Base-by-base conservation (phyloP, 2,888 invertebrate genomes). In the Eurois occulta region DNA sequence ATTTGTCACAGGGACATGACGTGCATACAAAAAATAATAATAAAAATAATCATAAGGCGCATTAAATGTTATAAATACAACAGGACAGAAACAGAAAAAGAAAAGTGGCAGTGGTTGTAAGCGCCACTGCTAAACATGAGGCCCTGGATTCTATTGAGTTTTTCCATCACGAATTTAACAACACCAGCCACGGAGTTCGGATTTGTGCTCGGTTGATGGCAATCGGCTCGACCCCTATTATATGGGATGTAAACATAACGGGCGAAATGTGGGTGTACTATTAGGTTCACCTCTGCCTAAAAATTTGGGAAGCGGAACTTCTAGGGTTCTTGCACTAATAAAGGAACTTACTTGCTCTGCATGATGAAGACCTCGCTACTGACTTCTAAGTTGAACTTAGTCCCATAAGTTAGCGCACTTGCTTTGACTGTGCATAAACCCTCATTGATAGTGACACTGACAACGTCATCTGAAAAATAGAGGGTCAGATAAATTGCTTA, bases 401-500 rank as follows among this genome's bases (percentile, higher is more conserved):
- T 32, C 11, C 8, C 16, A 13, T 0, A 2, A 2, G 5, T 10
- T 32, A 32, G 28, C 13, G 0, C 8, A 62, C 28, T 0, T 28
- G 1, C 0, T 8, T 2, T 0, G 4, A 60, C 4, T 3, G 0
- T 2, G 60, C 75, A 75, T 18, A 0, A 7, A 1, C 10, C 3
- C 3, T 55, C 0, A 13, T 1, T 55, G 24, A 55, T n/a, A 13
- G 5, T 5, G n/a, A 55, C 11, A 13, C 13, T 55, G 13, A 55
- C 5, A 13, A 5, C 13, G 5, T 55, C n/a, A 55, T 55, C 55
- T 55, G 55, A 55, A 55, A 55, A n/a, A n/a, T 10, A 52, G 10
- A 52, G 52, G 24, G 52, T 52, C 10, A 52, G 24, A 52, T 48
- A 24, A 24, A 48, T 48, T 48, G 13, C 18, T 48, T 18, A 21